phyloP scores from a whole-genome alignment of 1,140 invertebrate species.

The Marisa cornuarietis region DNA sequence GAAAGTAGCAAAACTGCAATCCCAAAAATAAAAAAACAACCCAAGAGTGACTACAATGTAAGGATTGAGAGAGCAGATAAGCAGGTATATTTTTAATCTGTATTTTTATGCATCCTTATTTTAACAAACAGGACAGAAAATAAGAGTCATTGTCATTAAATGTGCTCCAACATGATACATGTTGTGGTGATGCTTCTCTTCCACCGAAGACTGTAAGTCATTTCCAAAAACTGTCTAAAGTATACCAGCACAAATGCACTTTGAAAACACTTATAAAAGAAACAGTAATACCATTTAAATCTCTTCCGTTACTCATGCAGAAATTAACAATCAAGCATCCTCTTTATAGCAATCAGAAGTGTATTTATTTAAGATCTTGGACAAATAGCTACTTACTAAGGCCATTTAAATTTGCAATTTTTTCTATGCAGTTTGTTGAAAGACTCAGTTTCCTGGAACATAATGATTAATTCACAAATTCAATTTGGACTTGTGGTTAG shows the following conservation, averaged over 20 bases:
- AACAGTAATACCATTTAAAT: too few relatives aligned
- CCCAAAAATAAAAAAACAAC: background rate
- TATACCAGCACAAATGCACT: too few relatives aligned
- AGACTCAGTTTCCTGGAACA: slow-evolving; percentile 67
- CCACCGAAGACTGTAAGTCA: too few relatives aligned
- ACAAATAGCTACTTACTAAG: slow-evolving; percentile 66
- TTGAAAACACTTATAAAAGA: too few relatives aligned
- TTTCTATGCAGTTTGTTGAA: slow-evolving; percentile 93
- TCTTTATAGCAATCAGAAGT: background rate
- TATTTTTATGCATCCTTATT: too few relatives aligned
- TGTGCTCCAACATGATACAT: too few relatives aligned
- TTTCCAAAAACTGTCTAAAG: too few relatives aligned
- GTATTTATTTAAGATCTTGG: background rate
- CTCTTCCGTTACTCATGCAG: too few relatives aligned
- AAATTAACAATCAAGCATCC: too few relatives aligned
- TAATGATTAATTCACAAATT: background rate
- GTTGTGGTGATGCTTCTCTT: too few relatives aligned
- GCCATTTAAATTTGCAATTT: slow-evolving; percentile 83
- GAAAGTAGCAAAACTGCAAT: background rate
- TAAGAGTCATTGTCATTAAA: too few relatives aligned
- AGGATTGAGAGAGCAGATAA: background rate
- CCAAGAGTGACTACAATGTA: background rate
- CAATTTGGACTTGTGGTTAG: background rate
- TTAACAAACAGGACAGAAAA: too few relatives aligned
- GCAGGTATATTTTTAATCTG: background rate